A percentile compares a stretch with the other conserved stretches of the same genome.
phyloP scores from a whole-genome alignment of 2,113 vertebrate genomes.

The Forbesichthys papilliferus region DNA sequence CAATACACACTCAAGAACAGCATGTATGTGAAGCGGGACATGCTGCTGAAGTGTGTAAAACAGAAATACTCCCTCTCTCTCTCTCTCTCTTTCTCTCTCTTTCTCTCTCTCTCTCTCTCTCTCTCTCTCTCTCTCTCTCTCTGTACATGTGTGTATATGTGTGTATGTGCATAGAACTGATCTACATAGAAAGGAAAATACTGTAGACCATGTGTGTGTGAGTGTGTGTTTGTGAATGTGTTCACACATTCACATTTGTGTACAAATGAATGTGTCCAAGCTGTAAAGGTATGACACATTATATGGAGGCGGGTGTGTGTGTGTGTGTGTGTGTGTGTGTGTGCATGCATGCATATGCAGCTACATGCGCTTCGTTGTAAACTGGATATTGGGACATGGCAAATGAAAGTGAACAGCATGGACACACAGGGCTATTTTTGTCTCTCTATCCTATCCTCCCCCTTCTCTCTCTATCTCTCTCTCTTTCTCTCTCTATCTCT shows the following conservation, averaged over 20 bases:
- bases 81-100: background rate
- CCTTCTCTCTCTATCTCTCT: conserved; percentile 34
- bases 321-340: background rate
- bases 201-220: background rate
- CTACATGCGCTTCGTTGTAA: conserved; percentile 30
- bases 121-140: background rate
- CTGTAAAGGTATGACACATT: background rate
- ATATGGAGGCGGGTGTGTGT: background rate
- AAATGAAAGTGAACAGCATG: conserved; percentile 65
- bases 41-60: background rate
- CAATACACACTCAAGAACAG: background rate
- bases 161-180: background rate
- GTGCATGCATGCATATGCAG: background rate
- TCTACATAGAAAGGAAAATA: no score
- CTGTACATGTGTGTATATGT: background rate
- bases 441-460: conserved; percentile 50
- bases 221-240: background rate
- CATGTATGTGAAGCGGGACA: background rate
- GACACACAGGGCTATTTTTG: conserved; percentile 68
- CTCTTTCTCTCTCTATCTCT: conserved; percentile 4
- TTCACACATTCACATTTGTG: background rate
- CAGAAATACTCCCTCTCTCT: background rate
- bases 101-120: background rate
- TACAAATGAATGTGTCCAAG: background rate
- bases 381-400: conserved; percentile 66